These are phyloP conservation scores for Chlorops oryzae DNA, from an alignment of 1,140 invertebrate genomes.

Conservation along the genomic window DNA sequence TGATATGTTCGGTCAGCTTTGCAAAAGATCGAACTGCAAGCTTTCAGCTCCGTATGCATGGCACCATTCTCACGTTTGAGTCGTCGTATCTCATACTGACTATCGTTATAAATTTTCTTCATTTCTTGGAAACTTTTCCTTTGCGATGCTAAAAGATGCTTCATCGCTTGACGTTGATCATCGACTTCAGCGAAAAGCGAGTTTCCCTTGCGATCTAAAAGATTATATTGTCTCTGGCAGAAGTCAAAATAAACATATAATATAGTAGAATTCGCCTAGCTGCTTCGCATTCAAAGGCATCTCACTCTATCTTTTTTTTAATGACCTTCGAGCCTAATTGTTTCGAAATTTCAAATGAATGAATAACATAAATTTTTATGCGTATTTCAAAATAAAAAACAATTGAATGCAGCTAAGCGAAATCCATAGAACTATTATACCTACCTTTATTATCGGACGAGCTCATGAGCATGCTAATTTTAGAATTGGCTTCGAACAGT, in stretches of 20 bases:
- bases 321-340: not conserved
- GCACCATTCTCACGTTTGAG: conserved; percentile 47
- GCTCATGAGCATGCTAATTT: conserved; percentile 27
- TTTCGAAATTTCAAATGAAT: not conserved
- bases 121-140: conserved; percentile 46
- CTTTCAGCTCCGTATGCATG: conserved; percentile 38
- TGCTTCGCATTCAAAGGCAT: not conserved
- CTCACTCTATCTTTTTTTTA: not conserved
- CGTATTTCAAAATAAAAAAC: not conserved
- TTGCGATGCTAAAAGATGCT: conserved; percentile 44
- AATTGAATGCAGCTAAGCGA: not conserved
- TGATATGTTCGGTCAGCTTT: conserved; percentile 40
- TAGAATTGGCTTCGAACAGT: conserved; percentile 37
- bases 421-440: not conserved
- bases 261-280: no score
- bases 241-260: no score
- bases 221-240: no score
- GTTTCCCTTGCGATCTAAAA: conserved; percentile 48
- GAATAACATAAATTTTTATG: not conserved
- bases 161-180: conserved; percentile 48
- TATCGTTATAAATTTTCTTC: conserved; percentile 44
- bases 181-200: conserved; percentile 54
- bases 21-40: conserved; percentile 42
- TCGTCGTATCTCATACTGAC: conserved; percentile 46
- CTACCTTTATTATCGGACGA: conserved; percentile 31